These are phyloP conservation scores for Mola mola DNA, from an alignment of 2,113 vertebrate genomes.

Conservation along the genomic window DNA sequence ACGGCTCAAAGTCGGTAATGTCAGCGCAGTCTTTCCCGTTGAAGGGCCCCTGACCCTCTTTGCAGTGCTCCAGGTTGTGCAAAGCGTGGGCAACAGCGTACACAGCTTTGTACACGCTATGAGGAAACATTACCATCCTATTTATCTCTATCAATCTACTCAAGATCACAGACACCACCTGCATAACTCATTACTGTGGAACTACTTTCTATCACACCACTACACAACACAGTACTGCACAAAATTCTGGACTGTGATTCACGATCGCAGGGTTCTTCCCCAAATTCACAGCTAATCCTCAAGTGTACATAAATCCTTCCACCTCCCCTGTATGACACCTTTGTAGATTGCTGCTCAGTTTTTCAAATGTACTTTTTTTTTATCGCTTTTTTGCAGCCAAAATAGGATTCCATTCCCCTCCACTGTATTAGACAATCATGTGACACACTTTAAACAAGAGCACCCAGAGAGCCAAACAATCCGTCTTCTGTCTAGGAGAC, in stretches of 20 bases:
- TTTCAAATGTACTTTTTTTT: too few species aligned
- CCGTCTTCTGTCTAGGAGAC: too few species aligned
- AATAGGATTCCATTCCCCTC: not conserved
- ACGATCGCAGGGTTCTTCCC: too few species aligned
- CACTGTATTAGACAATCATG: not conserved
- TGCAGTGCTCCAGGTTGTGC: constrained; percentile 81
- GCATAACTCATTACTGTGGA: not conserved
- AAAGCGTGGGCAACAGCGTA: constrained; percentile 85
- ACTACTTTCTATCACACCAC: not conserved
- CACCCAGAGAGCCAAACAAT: too few species aligned
- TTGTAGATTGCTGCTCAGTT: too few species aligned
- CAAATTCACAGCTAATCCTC: too few species aligned
- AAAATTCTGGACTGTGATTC: too few species aligned
- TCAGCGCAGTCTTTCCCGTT: constrained; percentile 70
- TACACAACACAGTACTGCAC: too few species aligned
- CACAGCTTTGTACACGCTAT: constrained; percentile 86
- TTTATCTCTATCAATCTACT: not conserved
- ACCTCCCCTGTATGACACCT: too few species aligned
- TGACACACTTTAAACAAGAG: too few species aligned
- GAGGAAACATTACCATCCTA: not conserved
- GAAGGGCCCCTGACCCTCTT: constrained; percentile 76
- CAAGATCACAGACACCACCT: not conserved
- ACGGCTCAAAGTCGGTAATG: constrained; percentile 84
- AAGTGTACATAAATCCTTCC: too few species aligned
- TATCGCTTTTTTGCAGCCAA: not conserved